Percentiles rank a stretch among this genome's conserved stretches.
Evolutionary conservation across 2,113 vertebrate genomes (phyloP).

Genomic region (Thalassoma bifasciatum): DNA sequence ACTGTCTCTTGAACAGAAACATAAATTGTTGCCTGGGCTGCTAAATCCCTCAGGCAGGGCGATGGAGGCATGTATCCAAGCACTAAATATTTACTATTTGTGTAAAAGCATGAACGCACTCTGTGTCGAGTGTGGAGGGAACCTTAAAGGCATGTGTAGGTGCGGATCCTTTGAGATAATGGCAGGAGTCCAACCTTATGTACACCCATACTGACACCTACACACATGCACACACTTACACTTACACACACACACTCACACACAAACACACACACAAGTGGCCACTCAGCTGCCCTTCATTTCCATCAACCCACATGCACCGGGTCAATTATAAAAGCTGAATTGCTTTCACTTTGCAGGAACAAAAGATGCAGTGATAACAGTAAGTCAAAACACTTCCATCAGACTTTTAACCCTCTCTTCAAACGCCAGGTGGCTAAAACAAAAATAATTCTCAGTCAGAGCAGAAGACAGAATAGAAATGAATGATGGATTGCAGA

Average conservation of each 20-base stretch:
- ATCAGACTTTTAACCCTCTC: background rate
- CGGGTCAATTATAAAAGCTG: conserved; percentile 6
- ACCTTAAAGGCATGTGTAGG: conserved; percentile 33
- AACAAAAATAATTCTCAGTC: background rate
- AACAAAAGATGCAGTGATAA: conserved; percentile 3
- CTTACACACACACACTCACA: background rate
- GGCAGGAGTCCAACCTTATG: conserved; percentile 21
- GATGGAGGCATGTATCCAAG: conserved; percentile 22
- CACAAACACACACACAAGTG: conserved; percentile 12
- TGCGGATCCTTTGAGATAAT: conserved; percentile 27
- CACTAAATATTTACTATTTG: conserved; percentile 47
- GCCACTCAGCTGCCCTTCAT: background rate
- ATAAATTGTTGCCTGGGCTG: conserved; percentile 15
- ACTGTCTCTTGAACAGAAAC: background rate
- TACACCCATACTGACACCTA: conserved; percentile 5
- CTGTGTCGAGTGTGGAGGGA: conserved; percentile 19
- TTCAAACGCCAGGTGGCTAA: background rate
- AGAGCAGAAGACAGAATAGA: background rate
- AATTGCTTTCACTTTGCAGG: conserved; percentile 5
- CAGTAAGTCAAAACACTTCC: background rate
- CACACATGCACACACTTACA: background rate
- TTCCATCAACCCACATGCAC: conserved; percentile 1
- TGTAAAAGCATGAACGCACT: conserved; percentile 17
- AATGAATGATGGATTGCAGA: conserved; percentile 2
- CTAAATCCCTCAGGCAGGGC: conserved; percentile 18